A percentile compares a stretch with the other conserved stretches of the same genome.
phyloP scores from a whole-genome alignment of 2,797 vertebrate genomes.

The Mormyrops boulengeri region DNA sequence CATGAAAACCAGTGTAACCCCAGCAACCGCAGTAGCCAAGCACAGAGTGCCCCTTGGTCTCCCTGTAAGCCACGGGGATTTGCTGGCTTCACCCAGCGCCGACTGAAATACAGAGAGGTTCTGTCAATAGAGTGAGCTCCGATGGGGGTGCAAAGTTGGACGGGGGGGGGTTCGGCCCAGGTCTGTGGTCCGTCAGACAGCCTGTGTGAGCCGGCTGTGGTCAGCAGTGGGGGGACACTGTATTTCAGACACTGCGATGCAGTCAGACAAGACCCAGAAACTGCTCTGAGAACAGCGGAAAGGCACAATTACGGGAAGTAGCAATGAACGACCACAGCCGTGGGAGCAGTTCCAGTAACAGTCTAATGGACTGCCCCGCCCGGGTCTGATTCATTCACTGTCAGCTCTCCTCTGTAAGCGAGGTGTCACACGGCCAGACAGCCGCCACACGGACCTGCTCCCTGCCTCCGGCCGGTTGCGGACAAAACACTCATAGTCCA shows the following conservation, averaged over 20 bases:
- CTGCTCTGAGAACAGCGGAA: neutral
- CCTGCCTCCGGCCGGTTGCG: neutral
- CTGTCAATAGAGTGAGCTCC: neutral
- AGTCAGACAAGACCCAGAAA: neutral
- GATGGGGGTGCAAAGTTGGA: neutral
- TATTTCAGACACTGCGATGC: neutral
- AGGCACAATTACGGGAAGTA: constrained; percentile 50
- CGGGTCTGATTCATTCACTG: constrained; percentile 11
- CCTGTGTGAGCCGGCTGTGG: neutral
- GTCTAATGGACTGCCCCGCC: constrained; percentile 54
- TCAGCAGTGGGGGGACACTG: neutral
- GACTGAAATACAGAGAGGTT: neutral
- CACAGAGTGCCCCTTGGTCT: neutral
- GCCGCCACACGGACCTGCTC: neutral
- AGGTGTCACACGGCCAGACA: neutral
- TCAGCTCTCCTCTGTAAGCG: neutral
- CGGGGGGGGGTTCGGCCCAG: neutral
- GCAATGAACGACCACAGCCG: constrained; percentile 55
- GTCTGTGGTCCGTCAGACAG: neutral
- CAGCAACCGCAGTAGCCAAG: neutral
- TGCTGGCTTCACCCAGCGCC: neutral
- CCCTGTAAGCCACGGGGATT: neutral
- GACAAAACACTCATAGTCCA: neutral
- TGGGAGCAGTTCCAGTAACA: constrained; percentile 58
- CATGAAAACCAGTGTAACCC: neutral